Conservation (phyloP, 2,113 vertebrate genomes). For the Elephas maximus region DNA sequence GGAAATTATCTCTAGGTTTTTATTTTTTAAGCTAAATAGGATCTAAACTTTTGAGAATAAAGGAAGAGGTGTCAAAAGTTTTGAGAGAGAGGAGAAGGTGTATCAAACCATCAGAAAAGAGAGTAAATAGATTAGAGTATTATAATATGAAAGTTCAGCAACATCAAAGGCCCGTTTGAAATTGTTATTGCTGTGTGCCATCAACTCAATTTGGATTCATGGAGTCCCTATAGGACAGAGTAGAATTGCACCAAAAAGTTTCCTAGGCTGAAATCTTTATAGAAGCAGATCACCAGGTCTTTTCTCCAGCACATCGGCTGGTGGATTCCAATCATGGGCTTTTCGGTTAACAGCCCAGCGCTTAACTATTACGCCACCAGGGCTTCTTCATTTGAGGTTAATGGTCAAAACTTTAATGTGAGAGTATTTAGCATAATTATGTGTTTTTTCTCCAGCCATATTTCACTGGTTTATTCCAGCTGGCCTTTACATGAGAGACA, state of each 20-base stretch:
- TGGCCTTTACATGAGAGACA: neutral
- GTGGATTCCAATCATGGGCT: neutral
- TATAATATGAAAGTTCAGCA: neutral
- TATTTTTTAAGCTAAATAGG: neutral
- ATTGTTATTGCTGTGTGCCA: neutral
- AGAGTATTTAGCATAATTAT: neutral
- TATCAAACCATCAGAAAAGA: neutral
- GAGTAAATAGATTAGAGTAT: neutral
- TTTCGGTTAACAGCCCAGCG: neutral
- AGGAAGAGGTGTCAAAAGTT: neutral
- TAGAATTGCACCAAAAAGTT: neutral
- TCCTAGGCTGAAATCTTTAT: neutral
- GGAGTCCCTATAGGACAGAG: neutral
- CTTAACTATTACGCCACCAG: neutral
- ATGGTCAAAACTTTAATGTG: neutral
- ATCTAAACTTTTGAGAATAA: neutral
- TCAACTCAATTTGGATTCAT: neutral
- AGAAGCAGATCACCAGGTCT: neutral
- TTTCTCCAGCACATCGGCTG: accelerated
- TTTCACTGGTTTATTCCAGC: neutral
- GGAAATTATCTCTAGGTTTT: neutral
- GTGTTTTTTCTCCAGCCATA: neutral
- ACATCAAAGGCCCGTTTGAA: neutral
- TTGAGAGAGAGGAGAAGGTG: neutral
- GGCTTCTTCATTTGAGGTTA: neutral